Conservation (phyloP, 2,888 invertebrate species). For the Archips crataeganus region DNA sequence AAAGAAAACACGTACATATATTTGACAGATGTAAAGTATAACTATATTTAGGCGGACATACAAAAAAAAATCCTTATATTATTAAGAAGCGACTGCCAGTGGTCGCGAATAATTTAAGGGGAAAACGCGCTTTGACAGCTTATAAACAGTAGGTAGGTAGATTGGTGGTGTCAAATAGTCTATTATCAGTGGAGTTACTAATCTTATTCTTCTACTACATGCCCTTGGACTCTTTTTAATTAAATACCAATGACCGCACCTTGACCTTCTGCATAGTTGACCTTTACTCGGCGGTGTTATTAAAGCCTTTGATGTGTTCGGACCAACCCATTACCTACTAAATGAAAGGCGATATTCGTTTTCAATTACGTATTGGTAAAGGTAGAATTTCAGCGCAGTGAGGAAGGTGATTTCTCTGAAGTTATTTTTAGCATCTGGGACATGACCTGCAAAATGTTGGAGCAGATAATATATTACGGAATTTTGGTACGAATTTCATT, state of each 20-base stretch:
- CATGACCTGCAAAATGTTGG: background rate
- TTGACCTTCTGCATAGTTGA: constrained; percentile 30
- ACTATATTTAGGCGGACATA: no score
- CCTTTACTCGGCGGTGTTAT: constrained; percentile 26
- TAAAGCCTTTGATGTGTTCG: constrained; percentile 36
- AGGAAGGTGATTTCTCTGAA: background rate
- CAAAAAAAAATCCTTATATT: no score
- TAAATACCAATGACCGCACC: constrained; percentile 37
- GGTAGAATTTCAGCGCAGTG: background rate
- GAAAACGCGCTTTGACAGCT: no score
- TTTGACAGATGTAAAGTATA: no score
- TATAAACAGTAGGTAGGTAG: no score
- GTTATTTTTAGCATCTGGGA: background rate
- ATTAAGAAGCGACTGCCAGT: no score
- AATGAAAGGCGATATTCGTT: constrained; percentile 29
- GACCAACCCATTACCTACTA: constrained; percentile 18
- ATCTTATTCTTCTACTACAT: background rate
- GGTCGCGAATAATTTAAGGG: no score
- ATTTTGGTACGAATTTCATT: background rate
- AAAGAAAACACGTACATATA: no score
- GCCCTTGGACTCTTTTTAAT: constrained; percentile 35
- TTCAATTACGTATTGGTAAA: constrained; percentile 10
- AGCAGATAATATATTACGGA: background rate
- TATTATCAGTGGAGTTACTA: no score
- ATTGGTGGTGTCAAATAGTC: no score